Evolutionary conservation across 2,797 vertebrate genomes (phyloP).

Genomic region (Momotus momota): DNA sequence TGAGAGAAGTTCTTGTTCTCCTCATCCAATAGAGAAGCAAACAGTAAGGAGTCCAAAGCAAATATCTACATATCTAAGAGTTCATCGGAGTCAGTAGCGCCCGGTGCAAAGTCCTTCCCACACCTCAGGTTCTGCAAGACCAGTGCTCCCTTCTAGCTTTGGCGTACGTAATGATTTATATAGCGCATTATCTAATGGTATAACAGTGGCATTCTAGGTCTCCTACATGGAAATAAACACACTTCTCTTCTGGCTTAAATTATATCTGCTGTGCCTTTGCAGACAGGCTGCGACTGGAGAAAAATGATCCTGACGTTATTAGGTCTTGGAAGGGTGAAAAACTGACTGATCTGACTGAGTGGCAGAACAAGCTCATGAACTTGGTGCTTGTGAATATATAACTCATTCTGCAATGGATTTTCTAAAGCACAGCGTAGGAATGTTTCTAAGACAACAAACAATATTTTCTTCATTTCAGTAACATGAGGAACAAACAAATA

Average conservation of each 20-base stretch:
- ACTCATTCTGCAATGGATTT: neutral
- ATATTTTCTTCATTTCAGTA: neutral
- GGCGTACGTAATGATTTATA: fast-evolving
- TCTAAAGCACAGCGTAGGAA: neutral
- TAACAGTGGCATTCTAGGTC: neutral
- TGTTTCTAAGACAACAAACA: neutral
- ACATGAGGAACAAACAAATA: neutral
- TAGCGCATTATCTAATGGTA: neutral
- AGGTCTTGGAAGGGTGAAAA: constrained; percentile 13
- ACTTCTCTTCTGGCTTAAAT: neutral
- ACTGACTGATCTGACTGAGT: neutral
- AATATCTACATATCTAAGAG: fast-evolving
- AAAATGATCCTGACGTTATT: neutral
- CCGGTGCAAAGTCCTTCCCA: neutral
- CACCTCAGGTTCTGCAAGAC: neutral
- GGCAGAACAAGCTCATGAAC: neutral
- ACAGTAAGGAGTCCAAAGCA: fast-evolving
- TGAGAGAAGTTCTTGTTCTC: neutral
- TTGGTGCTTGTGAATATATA: neutral
- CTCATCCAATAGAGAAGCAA: neutral
- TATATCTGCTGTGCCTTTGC: neutral
- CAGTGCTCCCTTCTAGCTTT: neutral
- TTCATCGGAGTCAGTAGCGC: fast-evolving
- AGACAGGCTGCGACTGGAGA: neutral
- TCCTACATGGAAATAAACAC: neutral